Conservation (phyloP, 2,797 vertebrate genomes). For the Darevskia mixta region DNA sequence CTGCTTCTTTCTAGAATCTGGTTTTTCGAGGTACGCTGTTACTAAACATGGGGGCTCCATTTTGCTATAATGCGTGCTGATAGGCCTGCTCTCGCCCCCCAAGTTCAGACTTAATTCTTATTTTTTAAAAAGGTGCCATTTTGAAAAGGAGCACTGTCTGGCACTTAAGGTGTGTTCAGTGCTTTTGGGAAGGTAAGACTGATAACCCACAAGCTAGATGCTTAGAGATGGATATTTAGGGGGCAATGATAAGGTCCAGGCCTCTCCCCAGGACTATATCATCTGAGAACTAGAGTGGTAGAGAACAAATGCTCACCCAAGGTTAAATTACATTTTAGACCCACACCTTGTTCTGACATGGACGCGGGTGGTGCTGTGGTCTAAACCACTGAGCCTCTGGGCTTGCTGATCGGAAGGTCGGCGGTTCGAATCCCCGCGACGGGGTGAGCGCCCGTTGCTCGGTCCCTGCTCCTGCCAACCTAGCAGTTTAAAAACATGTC, state of each 20-base stretch:
- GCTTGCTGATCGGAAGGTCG: no score
- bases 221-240: background rate
- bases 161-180: background rate
- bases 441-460: no score
- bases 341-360: no score
- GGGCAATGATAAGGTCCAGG: background rate
- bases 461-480: no score
- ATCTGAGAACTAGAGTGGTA: background rate
- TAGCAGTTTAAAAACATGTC: no score
- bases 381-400: no score
- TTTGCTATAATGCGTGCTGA: background rate
- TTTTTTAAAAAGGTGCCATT: background rate
- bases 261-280: background rate
- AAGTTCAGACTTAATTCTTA: no score
- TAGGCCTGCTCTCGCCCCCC: no score
- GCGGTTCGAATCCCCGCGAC: no score
- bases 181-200: background rate
- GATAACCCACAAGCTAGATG: background rate
- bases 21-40: background rate
- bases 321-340: no score
- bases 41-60: background rate
- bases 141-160: background rate
- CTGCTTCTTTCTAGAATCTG: background rate
- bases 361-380: no score
- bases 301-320: no score